Evolutionary conservation across 2,888 invertebrate species (phyloP).

Genomic region (Epiblema foenella): DNA sequence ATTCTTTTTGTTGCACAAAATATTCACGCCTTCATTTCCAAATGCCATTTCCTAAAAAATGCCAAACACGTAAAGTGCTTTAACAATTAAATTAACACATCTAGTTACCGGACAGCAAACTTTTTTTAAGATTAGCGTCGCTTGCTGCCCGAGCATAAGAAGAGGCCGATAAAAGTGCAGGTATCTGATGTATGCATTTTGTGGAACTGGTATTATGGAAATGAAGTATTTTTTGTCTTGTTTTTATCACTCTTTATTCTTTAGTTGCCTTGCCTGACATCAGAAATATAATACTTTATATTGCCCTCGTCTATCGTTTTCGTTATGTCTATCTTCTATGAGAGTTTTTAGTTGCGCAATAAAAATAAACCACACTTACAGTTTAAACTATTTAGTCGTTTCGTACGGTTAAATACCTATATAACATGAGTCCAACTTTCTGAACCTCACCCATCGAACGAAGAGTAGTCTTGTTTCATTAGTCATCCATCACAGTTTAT

Average conservation of each 20-base stretch:
- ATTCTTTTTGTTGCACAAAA: constrained; percentile 63
- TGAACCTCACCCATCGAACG: neutral
- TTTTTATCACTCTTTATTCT: constrained; percentile 7
- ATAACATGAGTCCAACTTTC: neutral
- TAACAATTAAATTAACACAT: neutral
- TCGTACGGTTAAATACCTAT: neutral
- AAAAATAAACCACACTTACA: neutral
- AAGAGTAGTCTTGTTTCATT: constrained; percentile 17
- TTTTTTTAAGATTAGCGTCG: neutral
- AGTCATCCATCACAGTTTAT: constrained; percentile 27
- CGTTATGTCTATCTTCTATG: too few relatives aligned
- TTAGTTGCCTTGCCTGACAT: neutral
- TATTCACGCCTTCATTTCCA: constrained; percentile 10
- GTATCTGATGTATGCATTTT: neutral
- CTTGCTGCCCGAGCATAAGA: neutral
- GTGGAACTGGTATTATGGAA: constrained; percentile 6
- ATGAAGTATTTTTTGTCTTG: constrained; percentile 3
- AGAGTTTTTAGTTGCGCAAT: neutral
- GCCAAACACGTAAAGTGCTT: neutral
- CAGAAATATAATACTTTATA: neutral
- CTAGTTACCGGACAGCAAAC: neutral
- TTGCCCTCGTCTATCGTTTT: neutral
- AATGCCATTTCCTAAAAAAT: constrained; percentile 6
- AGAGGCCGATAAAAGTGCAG: neutral
- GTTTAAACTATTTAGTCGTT: neutral